Base-by-base conservation (phyloP, 2,113 vertebrate species). In the Podilymbus podiceps region DNA sequence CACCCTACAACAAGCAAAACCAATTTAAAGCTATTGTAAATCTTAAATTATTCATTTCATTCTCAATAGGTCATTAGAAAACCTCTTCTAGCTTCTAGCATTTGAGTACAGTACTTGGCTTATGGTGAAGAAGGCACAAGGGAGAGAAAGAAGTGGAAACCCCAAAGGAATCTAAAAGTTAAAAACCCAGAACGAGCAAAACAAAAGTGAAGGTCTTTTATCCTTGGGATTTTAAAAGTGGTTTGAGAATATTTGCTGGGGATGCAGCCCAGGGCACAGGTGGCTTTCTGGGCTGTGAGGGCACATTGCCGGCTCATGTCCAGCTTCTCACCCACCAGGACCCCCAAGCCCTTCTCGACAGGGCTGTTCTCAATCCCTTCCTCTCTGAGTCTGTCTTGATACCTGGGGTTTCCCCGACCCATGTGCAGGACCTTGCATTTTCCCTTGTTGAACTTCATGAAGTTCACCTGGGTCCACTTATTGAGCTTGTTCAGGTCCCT, bases 11-110 rank as follows among this genome's bases (percentile, higher is more conserved):
- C 33, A 93, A 88, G 74, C 3, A 92, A 88, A 95, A 59, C 46
- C 40, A 91, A 89, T 92, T 95, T 95, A 95, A 95, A 95, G 58
- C 77, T 60, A 85, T 83, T 95, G 84, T 94, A 92, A 93, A 92
- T 87, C 46, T 94, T 95, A 95, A 95, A 97, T 97, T 95, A 97
- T 95, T 97, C 6, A 93, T 94, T 92, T 97, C 5, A 71, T 89
- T 91, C 74, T 82, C 81, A 77, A 88, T 64, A 92, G 49, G 67
- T 91, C 25, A 17, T 96, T 95, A 93, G 89, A 87, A 93, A 89
- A 5, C 28, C 52, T 93, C 30, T 82, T 89, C 77, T 72, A 79
- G 12, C 33, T 78, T 90, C 89, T 80, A 74, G 55, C 38, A 52
- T 78, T 92, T 75, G 53, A 82, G n/a, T 85, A 76, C 18, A 14